Evolutionary conservation across 2,888 invertebrate species (phyloP).

Genomic region (Calephelis perditalis): DNA sequence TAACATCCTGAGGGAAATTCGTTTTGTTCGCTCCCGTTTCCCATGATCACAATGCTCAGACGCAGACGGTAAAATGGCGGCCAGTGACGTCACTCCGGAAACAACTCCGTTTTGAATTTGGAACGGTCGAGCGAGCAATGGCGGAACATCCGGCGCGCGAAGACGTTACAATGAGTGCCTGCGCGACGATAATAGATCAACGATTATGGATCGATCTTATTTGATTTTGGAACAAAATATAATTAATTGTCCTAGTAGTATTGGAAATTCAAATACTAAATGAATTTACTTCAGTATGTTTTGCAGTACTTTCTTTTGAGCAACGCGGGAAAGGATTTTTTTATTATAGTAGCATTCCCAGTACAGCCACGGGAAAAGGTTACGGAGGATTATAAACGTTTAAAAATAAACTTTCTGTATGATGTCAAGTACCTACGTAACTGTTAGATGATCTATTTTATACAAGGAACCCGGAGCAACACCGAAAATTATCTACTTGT

Average conservation of each 20-base stretch:
- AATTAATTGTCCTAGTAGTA: not conserved
- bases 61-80: conserved; percentile 53
- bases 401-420: too few relatives aligned
- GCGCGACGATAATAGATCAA: conserved; percentile 37
- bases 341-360: too few relatives aligned
- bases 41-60: conserved; percentile 59
- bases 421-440: too few relatives aligned
- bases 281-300: too few relatives aligned
- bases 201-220: conserved; percentile 24
- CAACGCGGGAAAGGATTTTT: too few relatives aligned
- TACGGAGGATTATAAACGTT: too few relatives aligned
- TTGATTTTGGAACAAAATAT: conserved; percentile 8
- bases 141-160: conserved; percentile 71
- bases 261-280: too few relatives aligned
- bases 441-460: too few relatives aligned
- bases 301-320: too few relatives aligned
- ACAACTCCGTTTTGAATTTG: conserved; percentile 76
- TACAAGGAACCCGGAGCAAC: too few relatives aligned
- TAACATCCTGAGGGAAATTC: conserved; percentile 59
- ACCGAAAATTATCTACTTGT: too few relatives aligned
- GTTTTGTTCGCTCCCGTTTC: conserved; percentile 67
- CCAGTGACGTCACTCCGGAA: conserved; percentile 73
- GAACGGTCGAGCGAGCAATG: conserved; percentile 77
- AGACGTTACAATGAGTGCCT: conserved; percentile 73
- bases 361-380: too few relatives aligned